phyloP scores from a whole-genome alignment of 2,888 invertebrate genomes.

The Xanthorhoe spadicearia region DNA sequence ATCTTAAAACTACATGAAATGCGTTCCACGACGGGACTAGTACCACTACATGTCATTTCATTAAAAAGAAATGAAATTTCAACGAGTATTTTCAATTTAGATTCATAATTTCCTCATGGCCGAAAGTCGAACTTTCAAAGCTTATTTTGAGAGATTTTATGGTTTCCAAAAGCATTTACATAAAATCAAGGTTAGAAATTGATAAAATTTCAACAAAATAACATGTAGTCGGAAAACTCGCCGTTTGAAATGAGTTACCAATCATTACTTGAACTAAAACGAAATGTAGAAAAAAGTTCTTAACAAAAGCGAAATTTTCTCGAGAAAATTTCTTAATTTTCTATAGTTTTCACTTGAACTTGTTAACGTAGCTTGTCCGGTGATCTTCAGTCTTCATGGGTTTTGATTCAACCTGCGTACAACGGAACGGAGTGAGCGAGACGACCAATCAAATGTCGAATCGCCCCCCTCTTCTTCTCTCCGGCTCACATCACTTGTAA shows the following conservation, averaged over 20 bases:
- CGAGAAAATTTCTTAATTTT: slow-evolving; percentile 28
- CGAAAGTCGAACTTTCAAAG: background rate
- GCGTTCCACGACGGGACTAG: slow-evolving; percentile 81
- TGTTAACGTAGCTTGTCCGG: slow-evolving; percentile 30
- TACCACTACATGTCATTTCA: slow-evolving; percentile 69
- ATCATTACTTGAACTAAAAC: slow-evolving; percentile 42
- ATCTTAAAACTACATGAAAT: slow-evolving; percentile 77
- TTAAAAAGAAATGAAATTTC: slow-evolving; percentile 48
- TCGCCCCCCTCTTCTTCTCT: slow-evolving; percentile 76
- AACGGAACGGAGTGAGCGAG: slow-evolving; percentile 80
- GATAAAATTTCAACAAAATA: slow-evolving; percentile 64
- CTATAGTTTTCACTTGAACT: slow-evolving; percentile 31
- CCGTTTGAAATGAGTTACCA: slow-evolving; percentile 62
- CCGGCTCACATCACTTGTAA: slow-evolving; percentile 68
- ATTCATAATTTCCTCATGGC: background rate
- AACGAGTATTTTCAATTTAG: slow-evolving; percentile 25
- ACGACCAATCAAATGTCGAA: slow-evolving; percentile 71
- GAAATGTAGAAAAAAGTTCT: slow-evolving; percentile 40
- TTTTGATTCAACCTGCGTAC: slow-evolving; percentile 84
- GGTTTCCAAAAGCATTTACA: too few relatives aligned
- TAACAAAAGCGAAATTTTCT: slow-evolving; percentile 26
- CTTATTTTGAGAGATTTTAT: too few relatives aligned
- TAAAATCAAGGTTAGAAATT: background rate
- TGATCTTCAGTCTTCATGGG: slow-evolving; percentile 63
- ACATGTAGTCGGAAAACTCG: slow-evolving; percentile 75